These are phyloP conservation scores for Ferdinandea cuprea DNA, from an alignment of 2,888 invertebrate species.

Conservation along the genomic window DNA sequence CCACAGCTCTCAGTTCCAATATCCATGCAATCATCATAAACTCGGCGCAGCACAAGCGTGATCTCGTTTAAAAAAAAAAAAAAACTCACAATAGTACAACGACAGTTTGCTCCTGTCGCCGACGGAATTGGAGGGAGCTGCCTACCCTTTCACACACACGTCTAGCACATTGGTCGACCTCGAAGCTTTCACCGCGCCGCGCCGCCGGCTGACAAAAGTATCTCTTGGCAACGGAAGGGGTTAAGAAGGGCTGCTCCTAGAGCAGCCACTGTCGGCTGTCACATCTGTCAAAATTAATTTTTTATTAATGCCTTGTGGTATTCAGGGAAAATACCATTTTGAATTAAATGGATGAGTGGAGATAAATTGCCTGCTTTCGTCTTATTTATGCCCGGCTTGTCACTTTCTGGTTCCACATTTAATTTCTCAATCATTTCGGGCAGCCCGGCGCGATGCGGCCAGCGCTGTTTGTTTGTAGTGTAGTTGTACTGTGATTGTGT, in stretches of 20 bases:
- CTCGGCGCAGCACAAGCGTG: conserved; percentile 20
- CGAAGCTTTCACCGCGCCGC: conserved; percentile 39
- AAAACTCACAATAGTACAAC: neutral
- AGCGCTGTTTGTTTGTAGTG: neutral
- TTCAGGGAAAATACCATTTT: conserved; percentile 67
- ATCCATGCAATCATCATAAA: conserved; percentile 50
- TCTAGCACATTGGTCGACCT: neutral
- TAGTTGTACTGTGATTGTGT: no score
- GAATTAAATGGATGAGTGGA: conserved; percentile 71
- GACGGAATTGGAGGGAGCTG: neutral
- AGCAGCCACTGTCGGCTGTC: conserved; percentile 38
- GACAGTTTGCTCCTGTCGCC: neutral
- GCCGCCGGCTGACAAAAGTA: no score
- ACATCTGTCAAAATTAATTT: conserved; percentile 71
- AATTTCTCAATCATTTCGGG: conserved; percentile 63
- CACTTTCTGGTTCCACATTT: conserved; percentile 61
- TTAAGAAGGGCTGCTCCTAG: conserved; percentile 14
- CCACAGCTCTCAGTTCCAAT: conserved; percentile 19
- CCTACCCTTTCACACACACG: neutral
- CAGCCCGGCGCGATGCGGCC: neutral
- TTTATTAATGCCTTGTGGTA: conserved; percentile 67
- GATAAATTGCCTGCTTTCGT: conserved; percentile 73
- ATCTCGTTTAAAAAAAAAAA: conserved; percentile 2
- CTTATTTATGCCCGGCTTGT: conserved; percentile 69
- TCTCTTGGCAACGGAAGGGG: conserved; percentile 10